Percentiles rank a stretch among this genome's conserved stretches.
Evolutionary conservation across 2,888 invertebrate species (phyloP).

Genomic region (Tanaodytes sp.): DNA sequence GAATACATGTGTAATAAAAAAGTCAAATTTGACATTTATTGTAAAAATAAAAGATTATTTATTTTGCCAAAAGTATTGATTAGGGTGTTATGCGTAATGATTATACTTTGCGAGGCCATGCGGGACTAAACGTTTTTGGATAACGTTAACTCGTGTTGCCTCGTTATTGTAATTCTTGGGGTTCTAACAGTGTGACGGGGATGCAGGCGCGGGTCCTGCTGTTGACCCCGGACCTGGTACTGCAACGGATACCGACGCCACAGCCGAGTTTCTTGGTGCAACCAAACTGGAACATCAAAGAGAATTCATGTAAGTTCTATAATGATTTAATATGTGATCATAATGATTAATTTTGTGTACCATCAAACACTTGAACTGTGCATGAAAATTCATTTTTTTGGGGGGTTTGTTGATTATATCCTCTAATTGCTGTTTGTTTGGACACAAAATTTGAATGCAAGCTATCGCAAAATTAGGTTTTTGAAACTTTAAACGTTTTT

Average conservation of each 20-base stretch:
- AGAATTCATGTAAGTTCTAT: constrained; percentile 17
- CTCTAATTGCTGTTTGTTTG: no score
- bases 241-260: constrained; percentile 32
- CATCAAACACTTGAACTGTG: no score
- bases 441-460: no score
- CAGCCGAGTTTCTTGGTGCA: constrained; percentile 13
- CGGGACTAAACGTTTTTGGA: constrained; percentile 22
- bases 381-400: no score
- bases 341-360: no score
- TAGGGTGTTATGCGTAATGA: constrained; percentile 15
- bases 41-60: background rate
- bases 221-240: constrained; percentile 51
- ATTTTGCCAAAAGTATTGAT: constrained; percentile 25
- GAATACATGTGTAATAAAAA: no score
- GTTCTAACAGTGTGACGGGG: constrained; percentile 70
- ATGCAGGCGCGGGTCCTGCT: constrained; percentile 68
- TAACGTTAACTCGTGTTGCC: constrained; percentile 23
- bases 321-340: no score
- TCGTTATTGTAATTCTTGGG: constrained; percentile 41
- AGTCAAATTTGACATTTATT: no score
- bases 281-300: constrained; percentile 21
- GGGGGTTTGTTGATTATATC: no score
- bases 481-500: no score
- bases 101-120: constrained; percentile 33
- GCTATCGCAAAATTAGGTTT: no score